These are phyloP conservation scores for Parasteatoda tepidariorum DNA, from an alignment of 1,140 invertebrate species.

Conservation along the genomic window DNA sequence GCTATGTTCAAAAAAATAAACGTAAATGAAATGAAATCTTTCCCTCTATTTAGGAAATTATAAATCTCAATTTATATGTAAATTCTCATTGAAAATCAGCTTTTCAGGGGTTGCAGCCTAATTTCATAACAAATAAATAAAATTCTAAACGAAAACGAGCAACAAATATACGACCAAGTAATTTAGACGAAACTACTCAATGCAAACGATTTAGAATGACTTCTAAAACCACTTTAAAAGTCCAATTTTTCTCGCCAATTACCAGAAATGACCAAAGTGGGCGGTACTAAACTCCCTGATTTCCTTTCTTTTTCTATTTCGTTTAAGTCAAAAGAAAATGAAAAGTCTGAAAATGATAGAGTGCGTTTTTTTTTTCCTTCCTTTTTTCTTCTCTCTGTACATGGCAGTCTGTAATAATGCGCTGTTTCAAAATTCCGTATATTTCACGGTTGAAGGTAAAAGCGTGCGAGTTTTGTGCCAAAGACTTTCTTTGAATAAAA, in stretches of 20 bases:
- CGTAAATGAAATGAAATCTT: no score
- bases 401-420: constrained; percentile 7
- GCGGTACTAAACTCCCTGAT: constrained; percentile 16
- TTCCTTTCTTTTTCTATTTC: constrained; percentile 32
- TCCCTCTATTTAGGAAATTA: no score
- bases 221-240: constrained; percentile 42
- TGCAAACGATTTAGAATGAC: constrained; percentile 34
- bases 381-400: not conserved
- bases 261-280: constrained; percentile 36
- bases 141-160: not conserved
- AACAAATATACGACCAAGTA: constrained; percentile 23
- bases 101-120: no score
- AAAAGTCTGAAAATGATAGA: constrained; percentile 13
- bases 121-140: not conserved
- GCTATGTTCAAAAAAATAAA: no score
- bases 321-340: constrained; percentile 7
- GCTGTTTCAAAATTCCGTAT: constrained; percentile 36
- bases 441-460: constrained; percentile 8
- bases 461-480: not conserved
- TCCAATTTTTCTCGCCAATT: constrained; percentile 43
- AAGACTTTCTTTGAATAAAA: not conserved
- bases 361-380: not conserved
- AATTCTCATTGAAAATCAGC: no score
- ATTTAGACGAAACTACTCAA: constrained; percentile 46
- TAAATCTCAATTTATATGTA: no score